These are phyloP conservation scores for Geopemphigus sp. DNA, from an alignment of 1,140 invertebrate species.

Conservation along the genomic window DNA sequence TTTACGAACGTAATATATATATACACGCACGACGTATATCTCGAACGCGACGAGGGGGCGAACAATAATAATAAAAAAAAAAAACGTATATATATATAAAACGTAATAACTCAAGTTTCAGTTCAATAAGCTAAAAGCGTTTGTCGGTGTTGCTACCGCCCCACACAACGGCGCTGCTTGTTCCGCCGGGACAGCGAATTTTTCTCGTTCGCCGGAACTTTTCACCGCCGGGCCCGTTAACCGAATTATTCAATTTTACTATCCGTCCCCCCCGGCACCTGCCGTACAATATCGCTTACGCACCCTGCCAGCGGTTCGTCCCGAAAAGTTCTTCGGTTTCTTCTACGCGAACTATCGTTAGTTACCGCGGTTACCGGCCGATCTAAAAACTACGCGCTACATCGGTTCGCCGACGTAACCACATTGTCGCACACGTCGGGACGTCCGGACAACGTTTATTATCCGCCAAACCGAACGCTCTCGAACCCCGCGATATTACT, in stretches of 20 bases:
- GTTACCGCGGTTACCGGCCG: no score
- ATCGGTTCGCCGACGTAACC: no score
- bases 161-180: not conserved
- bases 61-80: no score
- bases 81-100: not conserved
- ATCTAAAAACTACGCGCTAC: no score
- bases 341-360: no score
- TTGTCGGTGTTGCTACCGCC: not conserved
- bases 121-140: conserved; percentile 43
- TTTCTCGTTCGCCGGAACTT: not conserved
- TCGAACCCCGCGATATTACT: no score
- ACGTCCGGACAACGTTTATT: no score
- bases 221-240: not conserved
- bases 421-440: no score
- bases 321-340: no score
- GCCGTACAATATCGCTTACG: conserved; percentile 18
- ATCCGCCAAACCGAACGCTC: no score
- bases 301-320: no score
- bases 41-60: not conserved
- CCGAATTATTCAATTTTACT: conserved; percentile 4
- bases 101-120: conserved; percentile 40
- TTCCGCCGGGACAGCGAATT: not conserved
- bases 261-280: not conserved
- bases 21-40: not conserved
- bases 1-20: conserved; percentile 12